A percentile compares a stretch with the other conserved stretches of the same genome.
phyloP scores from a whole-genome alignment of 1,140 invertebrate genomes.

The Gonatopus flavifemur region DNA sequence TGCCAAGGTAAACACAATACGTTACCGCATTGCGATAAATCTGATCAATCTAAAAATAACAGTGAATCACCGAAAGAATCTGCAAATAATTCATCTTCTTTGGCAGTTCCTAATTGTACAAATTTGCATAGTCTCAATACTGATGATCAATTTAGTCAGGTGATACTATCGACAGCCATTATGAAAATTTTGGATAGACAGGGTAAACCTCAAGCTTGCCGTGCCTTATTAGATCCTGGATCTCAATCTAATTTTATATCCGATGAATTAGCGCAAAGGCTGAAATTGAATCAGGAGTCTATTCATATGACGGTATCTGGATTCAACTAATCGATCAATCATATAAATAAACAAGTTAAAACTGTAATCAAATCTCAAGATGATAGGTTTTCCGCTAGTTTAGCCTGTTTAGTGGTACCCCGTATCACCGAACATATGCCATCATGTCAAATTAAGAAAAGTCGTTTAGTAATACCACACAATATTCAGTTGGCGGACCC shows the following conservation, averaged over 20 bases:
- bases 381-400: neutral
- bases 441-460: neutral
- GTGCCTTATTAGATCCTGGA: neutral
- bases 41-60: neutral
- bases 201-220: too few relatives aligned
- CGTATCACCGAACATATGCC: neutral
- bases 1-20: constrained; percentile 2
- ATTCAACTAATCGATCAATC: neutral
- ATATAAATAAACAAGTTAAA: neutral
- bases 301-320: neutral
- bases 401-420: neutral
- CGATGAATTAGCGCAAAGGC: neutral
- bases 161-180: too few relatives aligned
- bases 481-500: constrained; percentile 13
- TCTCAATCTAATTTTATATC: neutral
- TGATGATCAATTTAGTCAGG: neutral
- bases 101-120: neutral
- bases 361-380: neutral
- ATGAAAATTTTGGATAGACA: too few relatives aligned
- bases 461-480: neutral
- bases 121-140: neutral
- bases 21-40: neutral
- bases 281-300: neutral
- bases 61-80: neutral
- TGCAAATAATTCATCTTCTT: neutral